phyloP scores from a whole-genome alignment of 1,140 invertebrate genomes.

The Platyura marginata region DNA sequence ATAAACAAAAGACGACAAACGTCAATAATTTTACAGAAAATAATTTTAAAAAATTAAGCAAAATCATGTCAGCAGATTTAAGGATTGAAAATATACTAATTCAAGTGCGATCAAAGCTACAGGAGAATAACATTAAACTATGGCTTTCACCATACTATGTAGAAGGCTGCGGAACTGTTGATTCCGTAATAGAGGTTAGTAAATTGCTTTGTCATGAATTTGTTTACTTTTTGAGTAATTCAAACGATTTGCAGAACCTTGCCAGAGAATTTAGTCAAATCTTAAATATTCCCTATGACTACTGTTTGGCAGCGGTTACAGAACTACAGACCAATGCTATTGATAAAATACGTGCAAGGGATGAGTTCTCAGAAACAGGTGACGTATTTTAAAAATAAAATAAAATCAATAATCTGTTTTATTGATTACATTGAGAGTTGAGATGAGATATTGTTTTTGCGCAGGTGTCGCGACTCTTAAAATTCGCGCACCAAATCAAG shows the following conservation, averaged over 20 bases:
- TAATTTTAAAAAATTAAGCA: neutral
- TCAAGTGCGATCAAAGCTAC: slow-evolving; percentile 40
- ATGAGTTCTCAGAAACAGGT: slow-evolving; percentile 41
- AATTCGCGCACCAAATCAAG: slow-evolving; percentile 11
- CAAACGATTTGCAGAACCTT: slow-evolving; percentile 28
- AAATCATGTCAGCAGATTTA: slow-evolving; percentile 8
- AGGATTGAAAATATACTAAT: slow-evolving; percentile 39
- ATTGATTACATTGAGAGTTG: slow-evolving; percentile 28
- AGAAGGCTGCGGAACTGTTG: slow-evolving; percentile 24
- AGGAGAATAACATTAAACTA: slow-evolving; percentile 43
- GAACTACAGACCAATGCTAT: slow-evolving; percentile 46
- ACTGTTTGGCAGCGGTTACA: slow-evolving; percentile 31
- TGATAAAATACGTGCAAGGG: slow-evolving; percentile 39
- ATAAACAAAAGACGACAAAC: too few relatives aligned
- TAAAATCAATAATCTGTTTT: slow-evolving; percentile 35
- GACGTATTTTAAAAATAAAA: slow-evolving; percentile 8
- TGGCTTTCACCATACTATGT: slow-evolving; percentile 49
- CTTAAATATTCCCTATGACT: slow-evolving; percentile 29
- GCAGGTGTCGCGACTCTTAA: slow-evolving; percentile 17
- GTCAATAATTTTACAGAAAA: too few relatives aligned
- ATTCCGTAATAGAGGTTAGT: slow-evolving; percentile 27
- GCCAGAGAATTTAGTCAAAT: slow-evolving; percentile 30
- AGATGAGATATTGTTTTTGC: neutral
- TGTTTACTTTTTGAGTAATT: neutral
- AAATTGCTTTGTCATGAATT: slow-evolving; percentile 4